Conservation (phyloP, 2,888 invertebrate species). For the Terebella lapidaria region DNA sequence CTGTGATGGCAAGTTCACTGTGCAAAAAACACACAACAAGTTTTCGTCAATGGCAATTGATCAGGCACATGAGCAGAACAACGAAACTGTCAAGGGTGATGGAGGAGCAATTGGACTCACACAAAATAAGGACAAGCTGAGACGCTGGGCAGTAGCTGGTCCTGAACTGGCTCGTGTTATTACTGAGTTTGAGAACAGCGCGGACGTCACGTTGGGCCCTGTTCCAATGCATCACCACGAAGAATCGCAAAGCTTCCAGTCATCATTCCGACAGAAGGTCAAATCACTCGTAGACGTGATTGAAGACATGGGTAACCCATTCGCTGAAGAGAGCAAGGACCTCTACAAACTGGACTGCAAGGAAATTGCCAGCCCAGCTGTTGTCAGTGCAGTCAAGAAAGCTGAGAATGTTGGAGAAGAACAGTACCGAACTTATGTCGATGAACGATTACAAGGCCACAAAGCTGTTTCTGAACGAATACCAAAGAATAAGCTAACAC, state of each 20-base stretch:
- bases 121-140: constrained; percentile 23
- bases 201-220: too few relatives aligned
- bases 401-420: neutral
- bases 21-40: constrained; percentile 20
- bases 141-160: too few relatives aligned
- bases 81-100: constrained; percentile 28
- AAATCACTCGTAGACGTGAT: neutral
- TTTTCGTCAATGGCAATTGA: constrained; percentile 12
- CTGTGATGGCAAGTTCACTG: constrained; percentile 23
- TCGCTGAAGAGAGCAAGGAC: constrained; percentile 3
- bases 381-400: neutral
- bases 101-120: constrained; percentile 27
- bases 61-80: constrained; percentile 22
- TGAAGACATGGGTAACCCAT: constrained; percentile 1
- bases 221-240: constrained; percentile 3
- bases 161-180: constrained; percentile 18
- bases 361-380: neutral
- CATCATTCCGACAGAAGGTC: neutral
- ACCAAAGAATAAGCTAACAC: too few relatives aligned
- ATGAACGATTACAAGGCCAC: neutral
- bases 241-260: neutral
- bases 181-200: constrained; percentile 2
- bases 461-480: neutral
- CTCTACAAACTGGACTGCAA: neutral
- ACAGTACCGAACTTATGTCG: neutral